Evolutionary conservation across 1,140 invertebrate genomes (phyloP).

Genomic region (Hestina assimilis): DNA sequence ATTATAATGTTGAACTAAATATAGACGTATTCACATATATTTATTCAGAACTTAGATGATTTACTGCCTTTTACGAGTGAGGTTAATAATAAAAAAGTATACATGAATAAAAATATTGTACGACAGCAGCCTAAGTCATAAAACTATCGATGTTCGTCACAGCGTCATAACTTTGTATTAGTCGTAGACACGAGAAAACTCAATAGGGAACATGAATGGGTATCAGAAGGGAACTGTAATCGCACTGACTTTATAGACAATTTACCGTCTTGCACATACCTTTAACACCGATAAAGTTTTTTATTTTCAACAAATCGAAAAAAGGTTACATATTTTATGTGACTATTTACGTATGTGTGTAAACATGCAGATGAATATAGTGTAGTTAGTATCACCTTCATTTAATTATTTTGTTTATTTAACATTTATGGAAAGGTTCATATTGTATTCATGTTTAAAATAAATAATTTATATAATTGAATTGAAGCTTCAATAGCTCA

Average conservation of each 20-base stretch:
- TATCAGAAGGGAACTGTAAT: conserved; percentile 9
- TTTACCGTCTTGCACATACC: background rate
- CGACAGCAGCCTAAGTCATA: conserved; percentile 36
- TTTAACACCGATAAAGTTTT: conserved; percentile 12
- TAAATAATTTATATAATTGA: too few relatives aligned
- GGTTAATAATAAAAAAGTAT: conserved; percentile 20
- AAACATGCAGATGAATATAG: too few relatives aligned
- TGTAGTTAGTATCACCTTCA: too few relatives aligned
- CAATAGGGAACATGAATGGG: conserved; percentile 26
- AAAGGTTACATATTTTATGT: too few relatives aligned
- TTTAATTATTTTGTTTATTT: too few relatives aligned
- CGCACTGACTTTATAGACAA: conserved; percentile 7
- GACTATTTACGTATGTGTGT: too few relatives aligned
- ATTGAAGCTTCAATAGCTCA: too few relatives aligned
- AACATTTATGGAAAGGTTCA: too few relatives aligned
- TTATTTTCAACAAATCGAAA: background rate
- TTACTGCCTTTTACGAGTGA: conserved; percentile 11
- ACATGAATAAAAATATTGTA: conserved; percentile 42
- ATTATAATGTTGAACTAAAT: background rate
- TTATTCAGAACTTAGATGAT: background rate
- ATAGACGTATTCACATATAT: background rate
- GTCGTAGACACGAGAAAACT: conserved; percentile 35
- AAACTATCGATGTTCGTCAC: conserved; percentile 40
- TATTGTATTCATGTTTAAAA: too few relatives aligned
- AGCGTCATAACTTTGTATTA: conserved; percentile 41